Base-by-base conservation (phyloP, 37 sponge, comb jelly and placozoan species). In the Hexactinellida sp. region DNA sequence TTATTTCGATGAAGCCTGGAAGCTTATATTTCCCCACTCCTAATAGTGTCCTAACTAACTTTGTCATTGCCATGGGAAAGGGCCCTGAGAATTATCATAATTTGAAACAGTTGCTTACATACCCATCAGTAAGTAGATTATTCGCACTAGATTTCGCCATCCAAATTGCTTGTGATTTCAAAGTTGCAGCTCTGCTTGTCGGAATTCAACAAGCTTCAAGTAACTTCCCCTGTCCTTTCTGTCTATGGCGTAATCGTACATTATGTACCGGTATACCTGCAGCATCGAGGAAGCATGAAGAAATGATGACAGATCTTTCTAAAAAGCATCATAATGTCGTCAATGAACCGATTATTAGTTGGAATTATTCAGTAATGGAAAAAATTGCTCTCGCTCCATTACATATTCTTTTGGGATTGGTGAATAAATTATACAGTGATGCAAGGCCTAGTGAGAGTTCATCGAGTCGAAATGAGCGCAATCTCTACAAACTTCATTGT, bases 11-110 rank as follows among this genome's bases (percentile, higher is more conserved):
- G 76, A 63, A 63, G 76, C 76, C 76, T 63, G 34, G 76, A 25
- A 63, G 76, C 34, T 63, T 63, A n/a, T 63, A 63, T 63, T 32
- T 63, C 34, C 30, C 76, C 25, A 63, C 76, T 63, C 76, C 76
- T 63, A 63, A 63, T 63, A 63, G 76, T 63, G 76, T 63, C 76
- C 25, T 63, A n/a, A 63, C 76, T 63, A 63, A 63, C 76, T 63
- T 63, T 63, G 76, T 63, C 76, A 63, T 63, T 63, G 76, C 76
- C 76, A 63, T 63, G 76, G 76, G 76, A 63, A 63, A 63, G 76
- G 76, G 76, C 13, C 76, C 30, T 63, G 76, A 63, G 76, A 63
- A 63, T n/a, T 32, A 63, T 63, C 76, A 63, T 23, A 63, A 63
- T 63, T 28, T 63, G 76, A 63, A 63, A 63, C 76, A 63, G 13